Evolutionary conservation across 1,140 invertebrate species (phyloP), one percentile per base, ranked within the genome.

Genomic region (Choristoneura fumiferana): DNA sequence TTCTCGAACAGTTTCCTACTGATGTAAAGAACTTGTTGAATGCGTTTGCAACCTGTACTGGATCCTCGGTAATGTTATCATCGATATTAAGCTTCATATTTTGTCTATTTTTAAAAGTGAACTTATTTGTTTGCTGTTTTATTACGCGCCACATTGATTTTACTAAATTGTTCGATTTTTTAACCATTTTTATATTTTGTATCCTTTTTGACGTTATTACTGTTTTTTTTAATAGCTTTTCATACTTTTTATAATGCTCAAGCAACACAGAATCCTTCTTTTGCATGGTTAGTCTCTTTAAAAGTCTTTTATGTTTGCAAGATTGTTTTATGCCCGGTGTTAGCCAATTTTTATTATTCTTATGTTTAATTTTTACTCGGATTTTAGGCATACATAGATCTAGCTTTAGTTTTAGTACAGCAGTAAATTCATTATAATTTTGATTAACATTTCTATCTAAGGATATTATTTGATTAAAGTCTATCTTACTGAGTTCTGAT

Each of bases 131-230:
- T 6, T 8, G 36, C 9, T 57, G 39, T 10, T 45, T 57, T 9
- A 57, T 57, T 12, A 57, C 45, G 9, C 14, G 4, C 56, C 56
- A 57, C 40, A 45, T 45, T 10, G 39, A 0, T 57, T 35, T 57
- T 15, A 8, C 15, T 8, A 43, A 15, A 13, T 57, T 57, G 9
- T 14, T 33, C 10, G 39, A 57, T 17, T 57, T 43, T 3, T 39
- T 6, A 5, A 57, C 13, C 1, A 6, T 8, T 45, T 15, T 35
- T 10, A 45, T 35, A 10, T 34, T 14, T 29, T 35, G 6, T 8
- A 15, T 6, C 14, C 22, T 34, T 45, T 57, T 43, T 10, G 56
- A 43, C 14, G 8, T 9, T n/a, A 4, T 14, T 8, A 57, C 15
- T 0, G 4, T 9, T 17, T 43, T 43, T 57, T 57, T 45, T 18